Percentiles rank a stretch among this genome's conserved stretches.
These are phyloP conservation scores for Anaspis maculata DNA, from an alignment of 2,888 invertebrate species.

Conservation along the genomic window DNA sequence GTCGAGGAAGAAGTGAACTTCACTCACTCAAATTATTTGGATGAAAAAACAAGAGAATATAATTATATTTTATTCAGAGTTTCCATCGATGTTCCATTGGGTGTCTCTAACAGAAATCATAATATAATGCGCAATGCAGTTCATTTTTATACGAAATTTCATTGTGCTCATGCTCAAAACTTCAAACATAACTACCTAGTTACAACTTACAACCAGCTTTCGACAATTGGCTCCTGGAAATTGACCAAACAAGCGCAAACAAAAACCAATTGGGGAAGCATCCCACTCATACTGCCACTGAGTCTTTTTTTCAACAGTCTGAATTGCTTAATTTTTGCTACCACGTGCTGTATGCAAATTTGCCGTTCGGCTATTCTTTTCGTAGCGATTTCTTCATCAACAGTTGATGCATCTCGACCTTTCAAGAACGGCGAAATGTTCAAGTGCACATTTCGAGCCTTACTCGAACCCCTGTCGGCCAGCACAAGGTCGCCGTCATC, in stretches of 20 bases:
- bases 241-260: constrained; percentile 19
- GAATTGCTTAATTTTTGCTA: constrained; percentile 18
- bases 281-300: constrained; percentile 14
- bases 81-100: too few species aligned
- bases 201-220: too few species aligned
- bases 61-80: too few species aligned
- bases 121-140: too few species aligned
- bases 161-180: too few species aligned
- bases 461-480: constrained; percentile 19
- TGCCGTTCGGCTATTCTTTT: constrained; percentile 19
- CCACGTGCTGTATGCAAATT: constrained; percentile 21
- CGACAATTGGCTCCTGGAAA: constrained; percentile 14
- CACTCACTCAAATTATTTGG: too few species aligned
- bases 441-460: constrained; percentile 15
- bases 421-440: constrained; percentile 22
- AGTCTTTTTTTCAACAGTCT: constrained; percentile 14
- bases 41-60: too few species aligned
- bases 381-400: constrained; percentile 19
- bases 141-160: too few species aligned
- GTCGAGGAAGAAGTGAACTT: too few species aligned
- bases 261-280: constrained; percentile 17
- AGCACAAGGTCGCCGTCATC: constrained; percentile 19
- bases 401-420: constrained; percentile 14
- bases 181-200: too few species aligned
- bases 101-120: too few species aligned